Conservation (phyloP, 64 coral and sea anemone species). For the Dendrophyllia cribrosa region DNA sequence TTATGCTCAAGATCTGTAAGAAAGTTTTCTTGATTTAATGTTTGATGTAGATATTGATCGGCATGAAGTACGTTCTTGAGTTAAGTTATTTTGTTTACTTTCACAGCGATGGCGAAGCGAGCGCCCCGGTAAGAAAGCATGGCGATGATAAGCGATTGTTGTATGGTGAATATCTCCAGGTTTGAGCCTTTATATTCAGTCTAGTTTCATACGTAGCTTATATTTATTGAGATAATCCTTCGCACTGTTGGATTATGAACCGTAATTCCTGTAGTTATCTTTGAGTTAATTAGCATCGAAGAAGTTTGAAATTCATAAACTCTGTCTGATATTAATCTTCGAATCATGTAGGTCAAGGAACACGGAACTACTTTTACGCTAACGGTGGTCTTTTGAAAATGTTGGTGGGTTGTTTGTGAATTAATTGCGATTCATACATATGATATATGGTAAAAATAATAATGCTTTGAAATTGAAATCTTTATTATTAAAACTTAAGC, state of each 20-base stretch:
- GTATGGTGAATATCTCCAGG: slow-evolving; percentile 60
- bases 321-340: too few relatives aligned
- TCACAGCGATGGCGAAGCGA: neutral
- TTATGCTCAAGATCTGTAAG: slow-evolving; percentile 33
- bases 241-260: neutral
- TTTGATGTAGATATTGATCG: neutral
- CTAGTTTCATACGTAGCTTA: neutral
- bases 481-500: too few relatives aligned
- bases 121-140: neutral
- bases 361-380: too few relatives aligned
- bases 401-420: too few relatives aligned
- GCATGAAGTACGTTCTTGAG: neutral
- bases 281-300: neutral
- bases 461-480: too few relatives aligned
- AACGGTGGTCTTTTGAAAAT: too few relatives aligned
- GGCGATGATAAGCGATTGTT: slow-evolving; percentile 28
- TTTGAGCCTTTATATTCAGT: neutral
- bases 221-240: neutral
- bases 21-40: neutral
- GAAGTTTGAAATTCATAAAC: too few relatives aligned
- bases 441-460: too few relatives aligned
- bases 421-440: too few relatives aligned
- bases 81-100: neutral
- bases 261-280: neutral
- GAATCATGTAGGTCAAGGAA: too few relatives aligned